These are phyloP conservation scores for Oedothorax gibbosus DNA, from an alignment of 1,140 invertebrate species.

Conservation along the genomic window DNA sequence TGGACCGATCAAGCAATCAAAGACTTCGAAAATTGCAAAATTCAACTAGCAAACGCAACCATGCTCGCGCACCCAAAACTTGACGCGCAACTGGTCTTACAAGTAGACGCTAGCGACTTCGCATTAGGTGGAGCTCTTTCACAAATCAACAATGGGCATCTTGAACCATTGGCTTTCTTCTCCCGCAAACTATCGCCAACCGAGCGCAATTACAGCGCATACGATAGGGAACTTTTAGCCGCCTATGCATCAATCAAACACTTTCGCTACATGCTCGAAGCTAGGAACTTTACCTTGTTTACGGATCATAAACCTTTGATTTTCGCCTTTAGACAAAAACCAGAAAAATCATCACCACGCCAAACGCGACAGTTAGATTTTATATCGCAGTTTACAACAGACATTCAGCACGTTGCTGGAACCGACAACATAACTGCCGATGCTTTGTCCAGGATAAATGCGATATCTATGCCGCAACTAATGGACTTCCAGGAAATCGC, in stretches of 20 bases:
- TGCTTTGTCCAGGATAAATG: not conserved
- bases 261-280: not conserved
- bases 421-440: not conserved
- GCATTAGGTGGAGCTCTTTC: too few relatives aligned
- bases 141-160: too few relatives aligned
- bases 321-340: not conserved
- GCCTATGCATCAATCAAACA: not conserved
- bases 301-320: not conserved
- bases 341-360: not conserved
- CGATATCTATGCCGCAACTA: too few relatives aligned
- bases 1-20: too few relatives aligned
- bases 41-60: too few relatives aligned
- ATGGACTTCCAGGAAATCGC: not conserved
- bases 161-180: too few relatives aligned
- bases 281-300: not conserved
- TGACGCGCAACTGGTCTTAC: too few relatives aligned
- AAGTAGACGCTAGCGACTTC: too few relatives aligned
- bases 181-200: too few relatives aligned
- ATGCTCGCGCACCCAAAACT: too few relatives aligned
- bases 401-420: not conserved
- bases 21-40: too few relatives aligned
- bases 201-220: too few relatives aligned
- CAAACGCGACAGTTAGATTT: not conserved
- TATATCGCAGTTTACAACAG: not conserved
- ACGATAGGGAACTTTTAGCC: conserved; percentile 3